Evolutionary conservation across 2,113 vertebrate species (phyloP), one percentile per base, ranked within the genome.

Genomic region (Anseranas semipalmata): DNA sequence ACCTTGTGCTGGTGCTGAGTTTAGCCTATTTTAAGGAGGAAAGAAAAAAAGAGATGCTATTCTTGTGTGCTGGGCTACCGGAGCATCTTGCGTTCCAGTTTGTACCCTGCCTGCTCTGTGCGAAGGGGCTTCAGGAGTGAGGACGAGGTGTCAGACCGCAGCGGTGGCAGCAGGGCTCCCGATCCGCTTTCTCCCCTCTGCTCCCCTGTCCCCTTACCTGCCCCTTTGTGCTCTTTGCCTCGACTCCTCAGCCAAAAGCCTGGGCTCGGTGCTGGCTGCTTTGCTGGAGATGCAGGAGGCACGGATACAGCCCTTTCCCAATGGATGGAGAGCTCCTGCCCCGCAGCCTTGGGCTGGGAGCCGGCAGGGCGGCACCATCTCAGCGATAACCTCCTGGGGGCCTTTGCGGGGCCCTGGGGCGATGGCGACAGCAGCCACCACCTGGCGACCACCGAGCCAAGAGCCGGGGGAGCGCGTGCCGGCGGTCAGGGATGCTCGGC

Each of bases 271-370:
- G 27, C 63, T 11, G 12, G 18, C 16, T 7, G 8, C 28, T 9
- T 9, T 41, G 39, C 19, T 14, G 63, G 19, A 32, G 37, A 11
- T 25, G 63, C 41, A 22, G 16, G 12, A 14, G 7, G 41, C 0
- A 2, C 28, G 41, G 80, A 45, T n/a, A 53, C 79, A 68, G 48
- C 21, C 16, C 6, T 35, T 65, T 28, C 37, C 43, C n/a, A 3
- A 0, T 1, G 0, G 33, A 4, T 1, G 5, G n/a, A 9, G 52
- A 67, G 35, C 56, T 45, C 60, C 60, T 46, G 43, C 41, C 32
- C 15, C 6, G 0, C 1, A 6, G 16, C 48, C 65, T 9, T 4
- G 68, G 15, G 37, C 78, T 48, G 20, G 2, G 9, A 0, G 1
- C 28, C 3, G 3, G 35, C 10, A 4, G 48, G 22, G 28, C 21